phyloP scores from a whole-genome alignment of 2,113 vertebrate species.

The Gasterosteus aculeatus region DNA sequence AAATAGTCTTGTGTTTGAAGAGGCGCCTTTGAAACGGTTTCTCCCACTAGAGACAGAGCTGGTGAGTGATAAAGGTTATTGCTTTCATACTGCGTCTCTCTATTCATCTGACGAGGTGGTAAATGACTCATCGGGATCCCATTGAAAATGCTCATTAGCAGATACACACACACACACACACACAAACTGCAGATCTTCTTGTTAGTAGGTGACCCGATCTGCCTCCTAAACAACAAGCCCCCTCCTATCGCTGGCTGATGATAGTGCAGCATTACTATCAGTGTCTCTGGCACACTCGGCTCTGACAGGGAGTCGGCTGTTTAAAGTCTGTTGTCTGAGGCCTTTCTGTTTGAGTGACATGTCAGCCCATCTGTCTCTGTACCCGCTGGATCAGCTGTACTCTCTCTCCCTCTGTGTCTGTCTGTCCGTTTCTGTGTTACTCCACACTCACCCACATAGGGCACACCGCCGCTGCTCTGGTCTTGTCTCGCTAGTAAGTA shows the following conservation, averaged over 20 bases:
- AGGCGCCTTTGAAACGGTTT: background rate
- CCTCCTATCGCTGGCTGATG: background rate
- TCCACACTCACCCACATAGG: slow-evolving; percentile 81
- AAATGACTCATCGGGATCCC: too few species aligned
- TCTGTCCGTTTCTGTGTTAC: slow-evolving; percentile 77
- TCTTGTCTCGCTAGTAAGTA: slow-evolving; percentile 92
- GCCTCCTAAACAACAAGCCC: background rate
- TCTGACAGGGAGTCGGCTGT: background rate
- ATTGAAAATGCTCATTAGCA: background rate
- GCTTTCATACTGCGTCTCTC: too few species aligned
- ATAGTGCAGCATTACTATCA: background rate
- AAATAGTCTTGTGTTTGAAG: background rate
- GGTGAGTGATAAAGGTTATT: too few species aligned
- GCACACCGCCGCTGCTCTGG: slow-evolving; percentile 86
- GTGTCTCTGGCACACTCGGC: background rate
- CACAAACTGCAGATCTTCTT: background rate
- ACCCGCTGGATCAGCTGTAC: slow-evolving; percentile 64
- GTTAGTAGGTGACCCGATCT: too few species aligned
- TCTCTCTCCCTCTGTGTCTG: slow-evolving; percentile 73
- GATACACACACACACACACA: background rate
- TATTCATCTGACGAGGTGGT: too few species aligned
- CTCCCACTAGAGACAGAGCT: too few species aligned
- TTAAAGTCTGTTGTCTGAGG: background rate
- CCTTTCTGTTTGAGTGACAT: slow-evolving; percentile 34
- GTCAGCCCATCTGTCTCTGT: slow-evolving; percentile 66